Percentiles rank a stretch among this genome's conserved stretches.
phyloP scores from a whole-genome alignment of 2,888 invertebrate genomes.

The Drosophila setosimentum region DNA sequence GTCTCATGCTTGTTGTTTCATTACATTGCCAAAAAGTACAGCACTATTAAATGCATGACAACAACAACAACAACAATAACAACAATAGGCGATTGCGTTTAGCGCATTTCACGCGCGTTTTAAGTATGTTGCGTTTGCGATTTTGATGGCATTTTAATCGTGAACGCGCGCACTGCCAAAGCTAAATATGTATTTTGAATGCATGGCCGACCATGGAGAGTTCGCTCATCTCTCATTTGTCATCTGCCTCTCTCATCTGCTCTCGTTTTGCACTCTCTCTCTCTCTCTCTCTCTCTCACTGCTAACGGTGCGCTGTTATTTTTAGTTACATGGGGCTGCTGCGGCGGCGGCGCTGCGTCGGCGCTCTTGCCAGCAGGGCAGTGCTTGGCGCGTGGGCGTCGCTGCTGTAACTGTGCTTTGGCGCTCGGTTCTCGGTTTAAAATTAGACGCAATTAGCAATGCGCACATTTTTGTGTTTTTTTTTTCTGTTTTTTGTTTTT shows the following conservation, averaged over 20 bases:
- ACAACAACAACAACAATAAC: slow-evolving; percentile 30
- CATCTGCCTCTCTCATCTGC: slow-evolving; percentile 1
- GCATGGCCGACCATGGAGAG: slow-evolving; percentile 28
- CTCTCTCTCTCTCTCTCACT: slow-evolving; percentile 8
- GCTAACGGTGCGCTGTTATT: slow-evolving; percentile 54
- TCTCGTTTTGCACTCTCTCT: slow-evolving; percentile 1
- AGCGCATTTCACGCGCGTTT: slow-evolving; percentile 59
- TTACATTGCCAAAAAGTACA: slow-evolving; percentile 58
- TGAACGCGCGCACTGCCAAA: slow-evolving; percentile 50
- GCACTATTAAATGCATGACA: slow-evolving; percentile 59
- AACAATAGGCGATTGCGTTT: slow-evolving; percentile 37
- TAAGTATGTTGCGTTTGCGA: slow-evolving; percentile 65
- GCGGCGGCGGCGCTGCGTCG: slow-evolving; percentile 29
- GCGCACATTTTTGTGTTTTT: slow-evolving; percentile 70
- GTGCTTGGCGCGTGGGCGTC: slow-evolving; percentile 73
- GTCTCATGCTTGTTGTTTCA: slow-evolving; percentile 23
- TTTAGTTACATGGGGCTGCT: slow-evolving; percentile 67
- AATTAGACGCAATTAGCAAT: slow-evolving; percentile 77
- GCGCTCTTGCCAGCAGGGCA: slow-evolving; percentile 56
- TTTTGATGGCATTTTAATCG: slow-evolving; percentile 79
- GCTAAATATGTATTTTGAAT: slow-evolving; percentile 17
- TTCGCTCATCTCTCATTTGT: slow-evolving; percentile 20
- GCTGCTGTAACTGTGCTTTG: slow-evolving; percentile 52
- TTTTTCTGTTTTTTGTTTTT: slow-evolving; percentile 33
- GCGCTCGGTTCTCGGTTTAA: slow-evolving; percentile 59